Evolutionary conservation across 1,140 invertebrate species (phyloP), one percentile per base, ranked within the genome.

Genomic region (Harpegnathos saltator): DNA sequence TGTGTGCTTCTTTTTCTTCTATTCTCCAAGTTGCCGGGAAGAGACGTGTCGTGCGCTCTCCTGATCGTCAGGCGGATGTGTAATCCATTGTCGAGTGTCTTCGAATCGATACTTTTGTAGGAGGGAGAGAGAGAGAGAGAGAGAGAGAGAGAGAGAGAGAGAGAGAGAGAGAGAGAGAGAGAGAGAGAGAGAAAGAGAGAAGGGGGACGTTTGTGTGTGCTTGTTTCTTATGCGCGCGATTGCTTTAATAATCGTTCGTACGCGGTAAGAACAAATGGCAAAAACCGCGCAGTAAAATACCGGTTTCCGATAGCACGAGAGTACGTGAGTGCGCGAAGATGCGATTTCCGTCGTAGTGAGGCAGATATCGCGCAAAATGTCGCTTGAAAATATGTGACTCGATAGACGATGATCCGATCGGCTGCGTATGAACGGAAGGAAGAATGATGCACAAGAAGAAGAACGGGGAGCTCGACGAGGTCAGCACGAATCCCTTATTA

Each of bases 391-490:
- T 54, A 38, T 77, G 17, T 54, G 54, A 33, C 38, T 4, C 48
- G 7, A 56, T 38, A 52, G 29, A 38, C 17, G n/a, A 4, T 44
- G 52, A 78, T 78, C 19, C 2, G n/a, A 54, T 5, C 7, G 17
- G 1, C 24, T 44, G 5, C 19, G 29, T 24, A 15, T 48, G n/a
- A 69, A 68, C 19, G 22, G 22, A 66, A 38, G 2, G 50, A 52
- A 52, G 56, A 56, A 87, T 82, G 56, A 74, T 62, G 81, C 15
- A 56, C 50, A 29, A 85, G 62, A 86, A 54, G n/a, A 74, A 9
- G 56, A 85, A 61, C 50, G 56, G n/a, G 12, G 24, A 56, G 56
- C 24, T 50, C 63, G 62, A 74, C 14, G 85, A 87, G 86, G 85
- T 87, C 24, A 86, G 85, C 61, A 29, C 1, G 22, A 17, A 63